These are phyloP conservation scores for Ooceraea biroi DNA, from an alignment of 1,140 invertebrate genomes.

Conservation along the genomic window DNA sequence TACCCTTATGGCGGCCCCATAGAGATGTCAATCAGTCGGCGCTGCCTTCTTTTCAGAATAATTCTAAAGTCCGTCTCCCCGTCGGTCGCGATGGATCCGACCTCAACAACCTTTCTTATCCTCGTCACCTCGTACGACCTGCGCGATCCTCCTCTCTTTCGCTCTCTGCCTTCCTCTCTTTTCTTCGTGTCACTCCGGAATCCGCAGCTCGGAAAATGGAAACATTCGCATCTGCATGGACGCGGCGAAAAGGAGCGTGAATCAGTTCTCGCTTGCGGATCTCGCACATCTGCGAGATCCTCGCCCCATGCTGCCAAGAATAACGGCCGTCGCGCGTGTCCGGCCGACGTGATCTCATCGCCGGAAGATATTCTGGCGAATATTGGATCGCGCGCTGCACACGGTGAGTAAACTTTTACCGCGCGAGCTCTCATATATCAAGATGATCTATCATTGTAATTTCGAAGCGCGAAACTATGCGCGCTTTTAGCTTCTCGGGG, in stretches of 20 bases:
- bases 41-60: constrained; percentile 81
- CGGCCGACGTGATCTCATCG: constrained; percentile 68
- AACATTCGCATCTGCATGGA: constrained; percentile 66
- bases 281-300: constrained; percentile 71
- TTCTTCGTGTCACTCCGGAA: constrained; percentile 40
- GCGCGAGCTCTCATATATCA: constrained; percentile 22
- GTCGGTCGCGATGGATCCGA: constrained; percentile 75
- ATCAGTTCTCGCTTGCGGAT: constrained; percentile 47
- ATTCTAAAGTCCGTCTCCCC: constrained; percentile 80
- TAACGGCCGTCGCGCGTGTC: constrained; percentile 62
- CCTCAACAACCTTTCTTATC: constrained; percentile 63
- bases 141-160: constrained; percentile 8
- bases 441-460: constrained; percentile 55
- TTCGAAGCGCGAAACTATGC: constrained; percentile 32
- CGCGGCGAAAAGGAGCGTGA: constrained; percentile 34
- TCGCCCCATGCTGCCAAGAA: constrained; percentile 70
- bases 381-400: constrained; percentile 46
- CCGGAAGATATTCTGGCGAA: constrained; percentile 34
- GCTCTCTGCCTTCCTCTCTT: not conserved
- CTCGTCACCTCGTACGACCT: constrained; percentile 45
- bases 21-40: constrained; percentile 82
- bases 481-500: not conserved
- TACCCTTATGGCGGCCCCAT: constrained; percentile 81
- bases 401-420: constrained; percentile 37
- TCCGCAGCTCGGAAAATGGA: constrained; percentile 70